These are phyloP conservation scores for Menura novaehollandiae DNA, from an alignment of 2,113 vertebrate genomes.

Conservation along the genomic window DNA sequence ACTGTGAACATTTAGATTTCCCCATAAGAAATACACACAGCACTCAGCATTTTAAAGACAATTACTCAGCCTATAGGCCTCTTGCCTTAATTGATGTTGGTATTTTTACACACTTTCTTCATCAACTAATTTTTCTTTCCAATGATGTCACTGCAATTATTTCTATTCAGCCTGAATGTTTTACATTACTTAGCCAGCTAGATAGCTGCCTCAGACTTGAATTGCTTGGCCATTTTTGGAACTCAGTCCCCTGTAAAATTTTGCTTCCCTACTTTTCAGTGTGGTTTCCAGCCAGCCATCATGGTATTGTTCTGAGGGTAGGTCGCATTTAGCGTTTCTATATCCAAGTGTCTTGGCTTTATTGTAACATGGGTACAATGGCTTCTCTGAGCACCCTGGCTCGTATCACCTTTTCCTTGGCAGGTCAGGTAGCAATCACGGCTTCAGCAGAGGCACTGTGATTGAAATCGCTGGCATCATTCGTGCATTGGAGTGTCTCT, in stretches of 20 bases:
- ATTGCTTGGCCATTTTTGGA: not conserved
- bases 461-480: not conserved
- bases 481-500: not conserved
- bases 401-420: not conserved
- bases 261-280: not conserved
- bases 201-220: not conserved
- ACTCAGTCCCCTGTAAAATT: not conserved
- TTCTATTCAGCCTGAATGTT: not conserved
- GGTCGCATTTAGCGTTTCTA: not conserved
- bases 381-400: not conserved
- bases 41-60: not conserved
- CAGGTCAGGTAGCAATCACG: conserved; percentile 12
- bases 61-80: not conserved
- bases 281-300: not conserved
- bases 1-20: not conserved
- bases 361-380: not conserved
- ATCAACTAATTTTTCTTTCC: not conserved
- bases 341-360: not conserved
- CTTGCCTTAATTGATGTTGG: not conserved
- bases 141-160: not conserved
- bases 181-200: not conserved
- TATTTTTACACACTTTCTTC: not conserved
- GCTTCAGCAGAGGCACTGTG: not conserved
- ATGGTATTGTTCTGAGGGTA: not conserved
- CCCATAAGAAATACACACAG: not conserved